These are phyloP conservation scores for Venustaconcha ellipsiformis DNA, from an alignment of 1,140 invertebrate genomes.

Conservation along the genomic window DNA sequence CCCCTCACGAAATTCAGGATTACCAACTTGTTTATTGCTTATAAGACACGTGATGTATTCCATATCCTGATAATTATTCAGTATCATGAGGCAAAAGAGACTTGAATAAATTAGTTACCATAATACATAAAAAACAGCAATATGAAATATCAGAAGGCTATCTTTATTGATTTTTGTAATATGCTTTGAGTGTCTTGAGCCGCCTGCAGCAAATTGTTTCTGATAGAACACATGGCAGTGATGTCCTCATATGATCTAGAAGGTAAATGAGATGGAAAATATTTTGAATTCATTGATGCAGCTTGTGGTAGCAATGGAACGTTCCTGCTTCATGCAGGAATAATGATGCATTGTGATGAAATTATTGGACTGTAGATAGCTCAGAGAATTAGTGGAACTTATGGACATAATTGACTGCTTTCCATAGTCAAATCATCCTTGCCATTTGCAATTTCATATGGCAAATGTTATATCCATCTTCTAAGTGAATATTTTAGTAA, in stretches of 20 bases:
- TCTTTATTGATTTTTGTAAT: slow-evolving; percentile 12
- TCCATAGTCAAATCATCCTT: slow-evolving; percentile 8
- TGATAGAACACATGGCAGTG: background rate
- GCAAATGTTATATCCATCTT: slow-evolving; percentile 5
- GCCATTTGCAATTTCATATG: slow-evolving; percentile 14
- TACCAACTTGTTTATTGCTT: slow-evolving; percentile 18
- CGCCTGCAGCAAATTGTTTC: background rate
- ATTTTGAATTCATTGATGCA: slow-evolving; percentile 1
- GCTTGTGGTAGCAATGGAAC: slow-evolving; percentile 8
- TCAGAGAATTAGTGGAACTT: slow-evolving; percentile 11
- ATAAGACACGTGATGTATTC: no score
- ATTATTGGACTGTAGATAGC: slow-evolving; percentile 4
- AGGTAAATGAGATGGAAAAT: background rate
- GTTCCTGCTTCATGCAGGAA: slow-evolving; percentile 18
- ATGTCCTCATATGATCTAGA: no score
- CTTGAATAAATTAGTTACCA: slow-evolving; percentile 12
- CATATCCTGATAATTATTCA: no score
- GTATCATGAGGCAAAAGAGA: slow-evolving; percentile 12
- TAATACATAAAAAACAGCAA: slow-evolving; percentile 28
- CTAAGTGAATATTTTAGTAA: background rate
- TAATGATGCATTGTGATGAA: slow-evolving; percentile 28
- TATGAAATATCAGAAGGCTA: slow-evolving; percentile 14
- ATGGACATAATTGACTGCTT: slow-evolving; percentile 7
- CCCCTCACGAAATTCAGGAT: slow-evolving; percentile 30
- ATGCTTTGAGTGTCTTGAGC: slow-evolving; percentile 12